Percentiles rank a stretch among this genome's conserved stretches.
These are phyloP conservation scores for Drosophila niveifrons DNA, from an alignment of 2,888 invertebrate species.

Conservation along the genomic window DNA sequence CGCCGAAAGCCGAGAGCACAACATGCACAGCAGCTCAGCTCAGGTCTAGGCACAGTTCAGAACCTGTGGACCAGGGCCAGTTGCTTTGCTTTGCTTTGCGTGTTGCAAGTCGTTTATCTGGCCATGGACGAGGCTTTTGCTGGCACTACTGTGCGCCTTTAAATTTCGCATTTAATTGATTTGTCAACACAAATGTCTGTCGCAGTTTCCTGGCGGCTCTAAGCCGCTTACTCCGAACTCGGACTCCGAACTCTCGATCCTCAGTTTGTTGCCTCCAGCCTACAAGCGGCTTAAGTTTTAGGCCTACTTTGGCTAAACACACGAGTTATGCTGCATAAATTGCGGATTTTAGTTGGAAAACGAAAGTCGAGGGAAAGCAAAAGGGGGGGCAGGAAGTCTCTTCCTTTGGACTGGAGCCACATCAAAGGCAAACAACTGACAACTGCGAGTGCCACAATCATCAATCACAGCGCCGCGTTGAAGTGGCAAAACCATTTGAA, in stretches of 20 bases:
- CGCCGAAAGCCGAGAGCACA: constrained; percentile 34
- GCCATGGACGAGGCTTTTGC: constrained; percentile 21
- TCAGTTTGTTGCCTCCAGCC: not conserved
- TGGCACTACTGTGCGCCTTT: constrained; percentile 69
- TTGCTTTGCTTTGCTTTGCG: constrained; percentile 26
- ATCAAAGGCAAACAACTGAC: constrained; percentile 64
- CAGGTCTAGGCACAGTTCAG: constrained; percentile 36
- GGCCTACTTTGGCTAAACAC: constrained; percentile 56
- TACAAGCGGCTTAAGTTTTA: constrained; percentile 48
- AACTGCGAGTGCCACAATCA: constrained; percentile 67
- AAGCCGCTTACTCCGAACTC: constrained; percentile 61
- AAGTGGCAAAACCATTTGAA: constrained; percentile 51
- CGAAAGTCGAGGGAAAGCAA: constrained; percentile 53
- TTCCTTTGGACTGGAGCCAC: constrained; percentile 38
- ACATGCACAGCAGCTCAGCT: constrained; percentile 20
- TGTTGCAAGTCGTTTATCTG: constrained; percentile 47
- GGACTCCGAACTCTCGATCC: not conserved
- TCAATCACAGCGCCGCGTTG: constrained; percentile 64
- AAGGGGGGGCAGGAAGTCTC: constrained; percentile 27
- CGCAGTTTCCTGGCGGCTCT: constrained; percentile 55
- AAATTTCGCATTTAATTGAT: constrained; percentile 82
- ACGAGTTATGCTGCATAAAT: constrained; percentile 78
- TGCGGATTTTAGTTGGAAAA: constrained; percentile 68
- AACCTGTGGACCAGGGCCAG: not conserved
- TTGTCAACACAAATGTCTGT: constrained; percentile 79